Base-by-base conservation (phyloP, 2,113 vertebrate genomes). In the Pithys albifrons region DNA sequence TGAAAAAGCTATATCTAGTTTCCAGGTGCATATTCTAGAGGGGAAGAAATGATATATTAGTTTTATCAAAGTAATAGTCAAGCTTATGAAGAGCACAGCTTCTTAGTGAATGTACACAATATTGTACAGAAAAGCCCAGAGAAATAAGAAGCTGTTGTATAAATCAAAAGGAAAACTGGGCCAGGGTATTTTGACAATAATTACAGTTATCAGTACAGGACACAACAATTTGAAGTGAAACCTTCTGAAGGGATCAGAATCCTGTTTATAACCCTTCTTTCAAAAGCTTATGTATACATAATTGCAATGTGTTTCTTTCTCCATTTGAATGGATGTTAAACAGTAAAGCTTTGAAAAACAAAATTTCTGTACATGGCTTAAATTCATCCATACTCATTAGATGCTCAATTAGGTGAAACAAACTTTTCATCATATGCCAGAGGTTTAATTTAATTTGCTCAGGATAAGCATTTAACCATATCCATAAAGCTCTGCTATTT, bases 361-460 rank as follows among this genome's bases (percentile, higher is more conserved):
- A 48, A 84, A 92, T 96, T 96, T 97, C 82, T 96, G 67, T 92
- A 75, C 90, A 78, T 93, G 96, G 74, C 80, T 93, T 95, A 91
- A 80, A 95, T 96, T 96, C 75, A 92, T 97, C 91, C 90, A 87
- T 89, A 96, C 69, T 75, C 83, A 97, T 97, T 98, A 97, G 94
- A 89, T 96, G 93, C 76, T 97, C 87, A 96, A 74, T 97, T 97
- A 98, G 43, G 93, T 46, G 94, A 97, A 96, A 84, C 88, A 96
- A 97, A 91, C 66, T 97, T 97, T 97, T 87, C 93, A 86, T 97
- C 85, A 33, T 78, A 74, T 91, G 91, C 88, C 93, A 97, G 74
- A 93, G 12, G 84, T 94, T 97, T 97, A 96, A 97, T 97, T 98
- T 97, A 96, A 97, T 98, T 97, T 97, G 67, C 48, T 73, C 72